Evolutionary conservation across 2,113 vertebrate species (phyloP).

Genomic region (Tiliqua scincoides): DNA sequence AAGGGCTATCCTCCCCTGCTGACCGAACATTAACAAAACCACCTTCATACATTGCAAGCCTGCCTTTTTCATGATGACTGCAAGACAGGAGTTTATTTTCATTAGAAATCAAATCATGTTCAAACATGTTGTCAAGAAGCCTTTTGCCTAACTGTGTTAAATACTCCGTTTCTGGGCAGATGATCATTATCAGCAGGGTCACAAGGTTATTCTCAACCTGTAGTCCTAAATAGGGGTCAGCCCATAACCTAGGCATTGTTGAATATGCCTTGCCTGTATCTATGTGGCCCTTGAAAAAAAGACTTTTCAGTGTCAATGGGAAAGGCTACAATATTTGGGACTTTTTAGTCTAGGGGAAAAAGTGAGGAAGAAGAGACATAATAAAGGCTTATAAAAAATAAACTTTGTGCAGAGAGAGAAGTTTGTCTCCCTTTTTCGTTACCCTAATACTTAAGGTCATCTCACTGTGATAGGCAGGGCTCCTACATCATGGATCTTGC

Average conservation of each 20-base stretch:
- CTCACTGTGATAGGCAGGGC: no score
- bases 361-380: no score
- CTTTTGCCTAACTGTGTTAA: neutral
- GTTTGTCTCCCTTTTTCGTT: no score
- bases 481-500: no score
- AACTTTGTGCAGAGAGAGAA: no score
- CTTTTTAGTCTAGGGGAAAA: no score
- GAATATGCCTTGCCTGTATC: fast-evolving
- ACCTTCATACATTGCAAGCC: neutral
- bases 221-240: neutral
- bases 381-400: no score
- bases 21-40: no score
- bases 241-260: neutral
- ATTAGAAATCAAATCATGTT: conserved; percentile 13
- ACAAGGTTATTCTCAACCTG: neutral
- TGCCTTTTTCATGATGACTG: neutral
- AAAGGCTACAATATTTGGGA: no score
- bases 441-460: no score
- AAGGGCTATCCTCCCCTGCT: no score
- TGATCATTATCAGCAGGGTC: conserved; percentile 22
- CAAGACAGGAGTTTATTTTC: neutral
- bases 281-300: neutral
- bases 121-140: neutral
- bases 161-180: conserved; percentile 10
- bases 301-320: neutral